Evolutionary conservation across 1,140 invertebrate genomes (phyloP), one percentile per base, ranked within the genome.

Genomic region (Cherax destructor): DNA sequence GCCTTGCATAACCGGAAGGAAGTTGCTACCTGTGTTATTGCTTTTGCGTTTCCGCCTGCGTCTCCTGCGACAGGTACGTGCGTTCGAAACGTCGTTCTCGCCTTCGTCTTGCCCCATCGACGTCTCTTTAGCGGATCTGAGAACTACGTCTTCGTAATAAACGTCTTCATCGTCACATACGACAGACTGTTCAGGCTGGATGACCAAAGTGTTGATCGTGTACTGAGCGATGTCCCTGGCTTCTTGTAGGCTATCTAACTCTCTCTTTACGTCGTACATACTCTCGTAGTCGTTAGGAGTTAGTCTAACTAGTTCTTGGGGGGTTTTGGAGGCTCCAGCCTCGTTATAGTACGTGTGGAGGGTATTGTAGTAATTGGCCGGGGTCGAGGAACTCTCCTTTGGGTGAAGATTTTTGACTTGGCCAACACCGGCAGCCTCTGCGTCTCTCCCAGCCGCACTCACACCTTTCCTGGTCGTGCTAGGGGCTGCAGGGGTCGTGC

Each of bases 271-370:
- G 21, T 87, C 81, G n/a, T 88, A 83, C 91, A 92, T 92, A 18
- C 80, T 84, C 83, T 92, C 91, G 41, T 92, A 92, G 65, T 92
- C 86, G 47, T 92, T 47, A 9, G 78, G 91, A 30, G 81, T 56
- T 7, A 88, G 52, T 59, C 79, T 87, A 11, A 84, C 83, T 4
- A 49, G 41, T 11, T 47, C 86, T 24, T 86, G 65, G 18, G 41
- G 80, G 9, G 10, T 2, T 21, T 85, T 41, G 0, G 49, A 18
- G 13, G 50, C 86, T 16, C 6, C 52, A 16, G 80, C n/a, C 16
- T 81, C 81, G 49, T 86, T 87, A n/a, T 86, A 81, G 65, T 92
- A 86, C n/a, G 85, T 92, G 77, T 92, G 83, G n/a, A 59, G 83
- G n/a, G 77, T 49, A 41, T 65, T 81, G 18, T 61, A 74, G 69